A percentile compares a stretch with the other conserved stretches of the same genome.
Conservation (phyloP, 2,113 vertebrate genomes). For the Coregonus clupeaformis region DNA sequence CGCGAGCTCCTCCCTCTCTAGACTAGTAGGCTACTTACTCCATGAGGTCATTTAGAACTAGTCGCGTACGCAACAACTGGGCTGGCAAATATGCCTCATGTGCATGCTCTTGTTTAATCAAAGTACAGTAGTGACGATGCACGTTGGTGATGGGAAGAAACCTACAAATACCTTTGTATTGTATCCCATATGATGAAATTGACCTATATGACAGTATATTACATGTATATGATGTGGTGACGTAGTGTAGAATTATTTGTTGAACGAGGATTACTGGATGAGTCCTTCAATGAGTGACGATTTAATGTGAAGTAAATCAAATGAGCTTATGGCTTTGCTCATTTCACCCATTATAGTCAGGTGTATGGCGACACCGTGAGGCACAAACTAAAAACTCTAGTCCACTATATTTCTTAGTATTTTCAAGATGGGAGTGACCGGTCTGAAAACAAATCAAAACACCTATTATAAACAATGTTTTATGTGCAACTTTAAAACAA, state of each 20-base stretch:
- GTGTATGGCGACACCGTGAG: conserved; percentile 56
- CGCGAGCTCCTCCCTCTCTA: conserved; percentile 57
- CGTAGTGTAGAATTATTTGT: neutral
- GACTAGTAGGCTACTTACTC: neutral
- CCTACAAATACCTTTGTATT: neutral
- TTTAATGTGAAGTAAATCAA: neutral
- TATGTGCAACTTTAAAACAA: no score
- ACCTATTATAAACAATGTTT: no score
- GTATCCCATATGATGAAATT: no score
- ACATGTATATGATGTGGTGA: neutral
- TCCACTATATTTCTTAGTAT: no score
- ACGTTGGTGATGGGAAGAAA: neutral
- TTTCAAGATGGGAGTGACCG: no score
- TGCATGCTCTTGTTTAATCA: neutral
- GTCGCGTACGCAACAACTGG: no score
- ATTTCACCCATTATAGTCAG: neutral
- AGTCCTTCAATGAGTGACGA: neutral
- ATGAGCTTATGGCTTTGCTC: neutral
- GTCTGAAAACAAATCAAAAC: no score
- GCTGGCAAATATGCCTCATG: no score
- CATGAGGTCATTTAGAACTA: conserved; percentile 63
- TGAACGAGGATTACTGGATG: neutral
- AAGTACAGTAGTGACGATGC: no score
- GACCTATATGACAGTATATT: neutral
- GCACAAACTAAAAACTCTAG: neutral